Evolutionary conservation across 2,113 vertebrate species (phyloP).

Genomic region (Camelus bactrianus): DNA sequence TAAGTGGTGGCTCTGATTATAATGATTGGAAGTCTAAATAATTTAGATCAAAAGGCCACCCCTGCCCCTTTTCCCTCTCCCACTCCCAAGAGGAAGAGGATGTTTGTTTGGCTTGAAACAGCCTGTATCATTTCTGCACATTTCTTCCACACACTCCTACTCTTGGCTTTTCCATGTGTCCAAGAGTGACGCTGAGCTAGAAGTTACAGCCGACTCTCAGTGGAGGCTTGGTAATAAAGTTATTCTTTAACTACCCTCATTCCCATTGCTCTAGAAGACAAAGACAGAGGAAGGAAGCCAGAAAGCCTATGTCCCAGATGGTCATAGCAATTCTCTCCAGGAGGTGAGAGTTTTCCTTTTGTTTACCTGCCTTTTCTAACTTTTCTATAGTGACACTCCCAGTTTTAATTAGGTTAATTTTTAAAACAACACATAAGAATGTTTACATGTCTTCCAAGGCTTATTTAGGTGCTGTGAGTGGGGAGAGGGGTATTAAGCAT

Average conservation of each 20-base stretch:
- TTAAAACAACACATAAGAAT: background rate
- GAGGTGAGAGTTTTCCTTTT: background rate
- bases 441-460: background rate
- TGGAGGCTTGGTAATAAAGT: background rate
- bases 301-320: background rate
- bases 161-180: slow-evolving; percentile 26
- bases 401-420: slow-evolving; percentile 51
- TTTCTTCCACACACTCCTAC: background rate
- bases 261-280: background rate
- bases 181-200: background rate
- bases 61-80: background rate
- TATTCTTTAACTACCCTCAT: background rate
- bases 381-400: background rate
- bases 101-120: slow-evolving; percentile 31
- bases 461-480: background rate
- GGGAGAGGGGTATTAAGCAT: slow-evolving; percentile 37
- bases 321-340: background rate
- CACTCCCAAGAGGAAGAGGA: background rate
- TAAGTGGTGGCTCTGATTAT: background rate
- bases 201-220: background rate
- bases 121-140: background rate
- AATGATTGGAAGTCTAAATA: slow-evolving; percentile 25
- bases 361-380: background rate
- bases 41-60: background rate
- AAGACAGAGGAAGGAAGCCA: background rate